Conservation (phyloP, 2,113 vertebrate species). For the Lota lota region DNA sequence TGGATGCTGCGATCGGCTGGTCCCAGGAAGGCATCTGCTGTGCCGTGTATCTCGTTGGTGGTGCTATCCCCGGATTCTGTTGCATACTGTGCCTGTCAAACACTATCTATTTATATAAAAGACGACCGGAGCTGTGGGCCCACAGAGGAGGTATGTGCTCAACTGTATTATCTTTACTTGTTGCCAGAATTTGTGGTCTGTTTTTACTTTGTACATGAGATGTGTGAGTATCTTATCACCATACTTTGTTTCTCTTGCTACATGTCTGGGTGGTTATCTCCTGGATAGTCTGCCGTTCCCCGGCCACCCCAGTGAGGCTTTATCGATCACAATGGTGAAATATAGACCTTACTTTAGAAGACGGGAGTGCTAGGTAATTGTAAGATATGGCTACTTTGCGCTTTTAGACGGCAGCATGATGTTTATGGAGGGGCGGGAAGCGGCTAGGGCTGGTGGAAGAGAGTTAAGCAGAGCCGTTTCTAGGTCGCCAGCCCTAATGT, state of each 20-base stretch:
- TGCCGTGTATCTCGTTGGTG: conserved; percentile 41
- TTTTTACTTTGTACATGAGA: neutral
- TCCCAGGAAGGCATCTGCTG: conserved; percentile 65
- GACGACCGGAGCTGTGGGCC: conserved; percentile 36
- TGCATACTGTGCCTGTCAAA: conserved; percentile 37
- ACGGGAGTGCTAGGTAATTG: too few species aligned
- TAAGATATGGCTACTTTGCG: too few species aligned
- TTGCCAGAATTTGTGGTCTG: neutral
- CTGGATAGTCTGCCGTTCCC: neutral
- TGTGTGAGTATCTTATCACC: neutral
- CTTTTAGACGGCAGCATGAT: too few species aligned
- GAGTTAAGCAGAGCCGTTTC: conserved; percentile 17
- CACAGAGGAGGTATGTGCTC: conserved; percentile 53
- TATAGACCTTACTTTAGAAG: too few species aligned
- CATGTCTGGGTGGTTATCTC: conserved; percentile 30
- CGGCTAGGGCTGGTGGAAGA: too few species aligned
- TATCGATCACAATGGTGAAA: too few species aligned
- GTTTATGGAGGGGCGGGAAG: too few species aligned
- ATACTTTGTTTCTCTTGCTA: conserved; percentile 39
- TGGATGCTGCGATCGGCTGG: conserved; percentile 63
- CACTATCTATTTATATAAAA: conserved; percentile 31
- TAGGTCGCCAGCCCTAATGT: conserved; percentile 27
- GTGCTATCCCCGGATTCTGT: conserved; percentile 53
- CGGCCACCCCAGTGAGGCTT: too few species aligned
- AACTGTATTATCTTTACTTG: neutral